A percentile compares a stretch with the other conserved stretches of the same genome.
These are phyloP conservation scores for Karalla daura DNA, from an alignment of 2,797 vertebrate genomes.

Conservation along the genomic window DNA sequence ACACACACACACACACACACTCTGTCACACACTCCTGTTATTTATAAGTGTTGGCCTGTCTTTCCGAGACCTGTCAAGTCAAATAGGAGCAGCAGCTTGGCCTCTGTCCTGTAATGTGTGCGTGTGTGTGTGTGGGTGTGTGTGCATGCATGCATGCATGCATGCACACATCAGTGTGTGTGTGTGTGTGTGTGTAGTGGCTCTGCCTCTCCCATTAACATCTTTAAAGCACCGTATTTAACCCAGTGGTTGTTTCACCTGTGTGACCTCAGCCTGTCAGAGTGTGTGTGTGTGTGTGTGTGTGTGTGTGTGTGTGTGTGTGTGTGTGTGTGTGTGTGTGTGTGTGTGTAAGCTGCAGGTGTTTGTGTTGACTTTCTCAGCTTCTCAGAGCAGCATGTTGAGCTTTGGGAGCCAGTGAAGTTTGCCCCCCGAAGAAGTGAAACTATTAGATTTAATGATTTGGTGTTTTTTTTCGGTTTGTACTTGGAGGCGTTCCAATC, in stretches of 20 bases:
- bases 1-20: neutral
- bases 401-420: neutral
- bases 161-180: too few species aligned
- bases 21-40: conserved; percentile 24
- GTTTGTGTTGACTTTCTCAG: too few species aligned
- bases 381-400: neutral
- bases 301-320: too few species aligned
- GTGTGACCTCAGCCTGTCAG: conserved; percentile 48
- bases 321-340: too few species aligned
- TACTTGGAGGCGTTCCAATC: too few species aligned
- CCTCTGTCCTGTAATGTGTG: conserved; percentile 1
- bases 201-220: conserved; percentile 54
- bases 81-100: conserved; percentile 23
- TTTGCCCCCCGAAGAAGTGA: too few species aligned
- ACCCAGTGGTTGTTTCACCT: conserved; percentile 51
- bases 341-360: conserved; percentile 1
- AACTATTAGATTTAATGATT: too few species aligned
- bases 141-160: conserved; percentile 33
- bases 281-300: too few species aligned
- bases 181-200: conserved; percentile 37
- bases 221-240: conserved; percentile 58
- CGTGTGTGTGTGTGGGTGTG: conserved; percentile 27
- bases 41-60: conserved; percentile 21
- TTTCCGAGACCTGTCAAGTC: conserved; percentile 47
- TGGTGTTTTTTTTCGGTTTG: too few species aligned